phyloP scores from a whole-genome alignment of 2,888 invertebrate species.

The Priapulus caudatus region DNA sequence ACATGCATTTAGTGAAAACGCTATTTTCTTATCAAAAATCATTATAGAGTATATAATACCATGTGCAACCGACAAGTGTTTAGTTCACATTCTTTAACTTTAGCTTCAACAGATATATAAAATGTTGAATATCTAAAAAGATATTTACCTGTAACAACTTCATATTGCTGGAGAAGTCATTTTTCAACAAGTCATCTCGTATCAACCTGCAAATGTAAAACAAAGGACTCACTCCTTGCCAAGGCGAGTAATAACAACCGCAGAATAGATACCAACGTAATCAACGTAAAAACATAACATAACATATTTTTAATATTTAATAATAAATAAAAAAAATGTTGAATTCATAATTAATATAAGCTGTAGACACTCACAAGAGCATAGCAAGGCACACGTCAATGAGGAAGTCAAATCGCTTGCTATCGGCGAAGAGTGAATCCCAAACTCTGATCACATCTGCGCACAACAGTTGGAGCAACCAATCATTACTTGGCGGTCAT shows the following conservation, averaged over 20 bases:
- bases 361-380: slow-evolving; percentile 70
- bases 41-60: too few relatives aligned
- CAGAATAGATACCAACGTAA: not conserved
- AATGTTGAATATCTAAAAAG: too few relatives aligned
- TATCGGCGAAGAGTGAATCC: slow-evolving; percentile 90
- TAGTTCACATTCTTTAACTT: too few relatives aligned
- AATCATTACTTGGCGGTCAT: too few relatives aligned
- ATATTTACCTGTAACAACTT: slow-evolving; percentile 79
- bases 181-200: slow-evolving; percentile 63
- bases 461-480: too few relatives aligned
- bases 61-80: too few relatives aligned
- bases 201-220: slow-evolving; percentile 51
- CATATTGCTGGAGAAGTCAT: slow-evolving; percentile 86
- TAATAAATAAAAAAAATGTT: slow-evolving; percentile 10
- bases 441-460: slow-evolving; percentile 87
- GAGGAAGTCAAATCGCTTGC: slow-evolving; percentile 75
- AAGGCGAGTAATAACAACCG: not conserved
- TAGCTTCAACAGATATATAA: too few relatives aligned
- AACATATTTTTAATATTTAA: slow-evolving; percentile 4
- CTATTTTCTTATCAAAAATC: too few relatives aligned
- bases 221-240: not conserved
- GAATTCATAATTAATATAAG: slow-evolving; percentile 4
- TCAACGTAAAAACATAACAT: slow-evolving; percentile 8
- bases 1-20: too few relatives aligned
- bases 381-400: slow-evolving; percentile 90